phyloP scores from a whole-genome alignment of 2,888 invertebrate genomes.

The Cryptus viduatorius region DNA sequence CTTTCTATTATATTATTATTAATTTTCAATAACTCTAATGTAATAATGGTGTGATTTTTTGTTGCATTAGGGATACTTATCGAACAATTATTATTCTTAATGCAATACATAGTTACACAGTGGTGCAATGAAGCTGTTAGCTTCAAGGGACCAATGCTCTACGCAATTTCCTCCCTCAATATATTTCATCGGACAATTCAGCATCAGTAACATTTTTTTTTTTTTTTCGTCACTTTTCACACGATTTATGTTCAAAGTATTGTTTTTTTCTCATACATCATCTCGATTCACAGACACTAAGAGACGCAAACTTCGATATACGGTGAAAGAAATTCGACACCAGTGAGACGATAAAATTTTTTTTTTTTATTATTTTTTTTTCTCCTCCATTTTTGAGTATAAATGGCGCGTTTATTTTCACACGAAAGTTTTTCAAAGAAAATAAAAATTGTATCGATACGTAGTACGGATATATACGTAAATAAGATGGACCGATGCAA shows the following conservation, averaged over 20 bases:
- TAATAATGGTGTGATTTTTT: slow-evolving; percentile 73
- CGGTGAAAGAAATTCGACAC: slow-evolving; percentile 46
- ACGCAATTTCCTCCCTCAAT: slow-evolving; percentile 41
- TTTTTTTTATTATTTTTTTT: slow-evolving; percentile 4
- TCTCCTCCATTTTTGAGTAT: too few relatives aligned
- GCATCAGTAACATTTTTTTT: slow-evolving; percentile 30
- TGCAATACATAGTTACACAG: slow-evolving; percentile 77
- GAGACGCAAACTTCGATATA: background rate
- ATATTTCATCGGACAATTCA: slow-evolving; percentile 56
- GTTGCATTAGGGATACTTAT: slow-evolving; percentile 74
- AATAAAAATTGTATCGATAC: slow-evolving; percentile 32
- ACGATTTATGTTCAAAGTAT: background rate
- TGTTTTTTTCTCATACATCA: background rate
- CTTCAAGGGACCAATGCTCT: slow-evolving; percentile 67
- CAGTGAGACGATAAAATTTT: slow-evolving; percentile 62
- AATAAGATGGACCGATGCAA: slow-evolving; percentile 22
- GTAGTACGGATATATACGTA: slow-evolving; percentile 43
- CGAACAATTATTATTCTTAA: slow-evolving; percentile 66
- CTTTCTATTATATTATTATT: slow-evolving; percentile 75
- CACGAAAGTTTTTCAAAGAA: slow-evolving; percentile 23
- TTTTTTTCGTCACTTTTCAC: background rate
- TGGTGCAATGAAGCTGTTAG: slow-evolving; percentile 76
- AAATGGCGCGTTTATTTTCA: slow-evolving; percentile 30
- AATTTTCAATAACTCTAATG: slow-evolving; percentile 60
- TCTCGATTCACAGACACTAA: slow-evolving; percentile 6